Percentiles rank a stretch among this genome's conserved stretches.
Conservation (phyloP, 92 coral and sea anemone species). For the Zoanthus solanderi region DNA sequence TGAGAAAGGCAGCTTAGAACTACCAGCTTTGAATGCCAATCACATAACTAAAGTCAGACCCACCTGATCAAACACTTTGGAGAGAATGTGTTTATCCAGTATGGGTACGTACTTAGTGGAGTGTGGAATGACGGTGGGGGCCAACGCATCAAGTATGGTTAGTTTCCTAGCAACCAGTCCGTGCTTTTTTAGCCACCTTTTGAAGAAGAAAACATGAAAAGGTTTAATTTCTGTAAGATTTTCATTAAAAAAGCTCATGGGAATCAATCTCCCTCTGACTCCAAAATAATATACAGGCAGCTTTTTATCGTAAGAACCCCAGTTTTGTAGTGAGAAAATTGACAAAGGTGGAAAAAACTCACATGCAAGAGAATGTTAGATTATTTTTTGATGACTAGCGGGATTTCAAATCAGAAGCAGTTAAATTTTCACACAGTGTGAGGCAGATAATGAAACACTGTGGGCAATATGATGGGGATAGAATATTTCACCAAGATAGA, state of each 20-base stretch:
- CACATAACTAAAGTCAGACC: not conserved
- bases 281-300: too few species aligned
- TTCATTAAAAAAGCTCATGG: not conserved
- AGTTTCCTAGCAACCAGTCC: slow-evolving; percentile 83
- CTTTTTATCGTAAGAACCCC: too few species aligned
- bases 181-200: slow-evolving; percentile 87
- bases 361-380: too few species aligned
- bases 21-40: not conserved
- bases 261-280: not conserved
- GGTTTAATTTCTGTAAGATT: too few species aligned
- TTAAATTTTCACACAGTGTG: too few species aligned
- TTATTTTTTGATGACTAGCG: too few species aligned
- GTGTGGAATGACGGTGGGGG: slow-evolving; percentile 88
- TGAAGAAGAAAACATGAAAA: not conserved
- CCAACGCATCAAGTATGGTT: slow-evolving; percentile 89
- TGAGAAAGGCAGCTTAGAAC: not conserved
- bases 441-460: too few species aligned
- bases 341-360: too few species aligned
- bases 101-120: slow-evolving; percentile 88
- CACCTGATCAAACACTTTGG: slow-evolving; percentile 95
- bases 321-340: too few species aligned
- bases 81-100: slow-evolving; percentile 85
- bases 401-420: too few species aligned
- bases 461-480: too few species aligned
- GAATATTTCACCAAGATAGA: too few species aligned